These are phyloP conservation scores for Oceanites oceanicus DNA, from an alignment of 2,113 vertebrate genomes.

Conservation along the genomic window DNA sequence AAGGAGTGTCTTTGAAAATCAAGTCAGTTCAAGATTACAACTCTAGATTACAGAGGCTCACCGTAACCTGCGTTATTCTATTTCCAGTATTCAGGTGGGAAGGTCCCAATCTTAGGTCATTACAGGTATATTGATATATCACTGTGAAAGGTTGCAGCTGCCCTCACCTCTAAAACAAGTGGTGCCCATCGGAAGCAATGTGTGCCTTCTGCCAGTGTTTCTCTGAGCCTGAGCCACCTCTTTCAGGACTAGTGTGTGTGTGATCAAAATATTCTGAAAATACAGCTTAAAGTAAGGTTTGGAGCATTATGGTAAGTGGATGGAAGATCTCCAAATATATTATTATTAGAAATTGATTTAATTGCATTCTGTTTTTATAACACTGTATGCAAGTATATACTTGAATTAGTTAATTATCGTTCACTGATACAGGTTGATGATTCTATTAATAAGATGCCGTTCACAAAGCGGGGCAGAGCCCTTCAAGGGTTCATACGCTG, in stretches of 20 bases:
- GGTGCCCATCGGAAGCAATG: not conserved
- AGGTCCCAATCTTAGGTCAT: not conserved
- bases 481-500: not conserved
- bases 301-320: not conserved
- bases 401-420: not conserved
- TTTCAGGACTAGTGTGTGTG: not conserved
- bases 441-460: not conserved
- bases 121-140: not conserved
- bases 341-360: not conserved
- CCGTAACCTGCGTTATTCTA: not conserved
- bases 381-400: not conserved
- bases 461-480: not conserved
- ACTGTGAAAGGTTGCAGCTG: not conserved
- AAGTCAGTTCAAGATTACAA: slow-evolving; percentile 81
- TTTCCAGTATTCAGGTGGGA: not conserved
- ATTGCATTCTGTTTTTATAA: not conserved
- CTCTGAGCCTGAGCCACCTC: not conserved
- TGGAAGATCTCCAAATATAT: not conserved
- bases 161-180: not conserved
- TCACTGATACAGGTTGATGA: not conserved
- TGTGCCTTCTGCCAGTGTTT: not conserved
- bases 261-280: not conserved
- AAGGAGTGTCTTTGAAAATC: slow-evolving; percentile 95
- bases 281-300: not conserved
- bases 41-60: not conserved